Evolutionary conservation across 1,140 invertebrate species (phyloP).

Genomic region (Tetramorium alpestre): DNA sequence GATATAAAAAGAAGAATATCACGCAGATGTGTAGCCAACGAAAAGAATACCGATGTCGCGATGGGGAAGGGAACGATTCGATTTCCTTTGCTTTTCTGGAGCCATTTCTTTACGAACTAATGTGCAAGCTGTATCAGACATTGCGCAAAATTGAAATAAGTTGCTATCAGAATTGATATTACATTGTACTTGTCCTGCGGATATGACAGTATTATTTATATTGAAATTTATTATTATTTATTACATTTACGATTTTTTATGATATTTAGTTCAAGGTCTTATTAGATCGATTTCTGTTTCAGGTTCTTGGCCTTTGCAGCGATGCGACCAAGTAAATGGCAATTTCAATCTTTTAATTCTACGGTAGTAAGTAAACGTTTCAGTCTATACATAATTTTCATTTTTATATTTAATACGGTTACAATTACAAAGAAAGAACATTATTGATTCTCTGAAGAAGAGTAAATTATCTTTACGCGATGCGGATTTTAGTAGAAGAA

Average conservation of each 20-base stretch:
- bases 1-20: constrained; percentile 71
- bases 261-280: constrained; percentile 30
- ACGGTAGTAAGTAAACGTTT: constrained; percentile 73
- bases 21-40: constrained; percentile 22
- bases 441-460: background rate
- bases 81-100: background rate
- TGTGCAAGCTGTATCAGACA: background rate
- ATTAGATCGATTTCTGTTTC: constrained; percentile 69
- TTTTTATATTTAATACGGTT: background rate
- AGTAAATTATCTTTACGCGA: background rate
- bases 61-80: constrained; percentile 30
- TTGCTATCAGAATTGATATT: background rate
- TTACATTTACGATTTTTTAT: background rate
- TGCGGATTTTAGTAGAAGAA: background rate
- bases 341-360: constrained; percentile 63
- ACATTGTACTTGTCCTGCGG: background rate
- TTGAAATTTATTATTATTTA: background rate
- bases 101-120: background rate
- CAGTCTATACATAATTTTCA: constrained; percentile 25
- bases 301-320: constrained; percentile 63
- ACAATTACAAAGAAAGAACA: background rate
- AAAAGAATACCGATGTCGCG: constrained; percentile 41
- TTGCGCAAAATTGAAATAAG: background rate
- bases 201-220: background rate
- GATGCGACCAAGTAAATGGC: constrained; percentile 58